Base-by-base conservation (phyloP, 2,888 invertebrate genomes). In the Strigamia maritima region DNA sequence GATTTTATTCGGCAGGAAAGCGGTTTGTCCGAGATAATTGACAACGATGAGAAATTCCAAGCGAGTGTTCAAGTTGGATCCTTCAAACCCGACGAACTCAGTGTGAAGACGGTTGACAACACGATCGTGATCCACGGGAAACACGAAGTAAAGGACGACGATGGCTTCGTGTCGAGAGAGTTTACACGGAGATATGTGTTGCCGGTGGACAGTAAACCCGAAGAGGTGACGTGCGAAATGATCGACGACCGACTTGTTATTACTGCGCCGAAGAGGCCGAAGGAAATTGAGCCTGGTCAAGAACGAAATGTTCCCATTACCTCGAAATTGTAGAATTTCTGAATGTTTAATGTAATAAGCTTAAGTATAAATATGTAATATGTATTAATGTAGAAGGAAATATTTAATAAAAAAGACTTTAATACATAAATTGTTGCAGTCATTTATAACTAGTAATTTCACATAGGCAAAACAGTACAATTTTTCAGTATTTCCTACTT, bases 71-170 rank as follows among this genome's bases (percentile, higher is more conserved):
- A 93, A 83, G 92, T 93, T n/a, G 92, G 92, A 83, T 92, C 93
- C 83, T 93, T 93, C 86, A 84, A 90, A 0, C 93, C 93, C 0
- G 90, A 91, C 80, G 93, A 93, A 86, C 90, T 93, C 81, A 90
- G 90, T 0, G 92, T 93, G 0, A 93, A 93, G 85, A 90, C 92
- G 0, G 88, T 89, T 49, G 91, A 91, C 85, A 90, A 90, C 85
- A 88, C 88, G 81, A 89, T 93, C 0, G 90, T 92, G 38, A 86
- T 88, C 1, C 92, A 92, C 84, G 93, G 93, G 78, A 93, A 92
- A 84, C 94, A 94, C 85, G 93, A 94, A 84, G 94, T 94, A 85
- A 93, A 92, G 83, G 94, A 94, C 84, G 93, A 94, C 83, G 94
- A 94, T 82, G 93, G 93, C 12, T 91, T 90, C 85, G 90, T 93